Base-by-base conservation (phyloP, 2,113 vertebrate species). In the Sebastes fasciatus region DNA sequence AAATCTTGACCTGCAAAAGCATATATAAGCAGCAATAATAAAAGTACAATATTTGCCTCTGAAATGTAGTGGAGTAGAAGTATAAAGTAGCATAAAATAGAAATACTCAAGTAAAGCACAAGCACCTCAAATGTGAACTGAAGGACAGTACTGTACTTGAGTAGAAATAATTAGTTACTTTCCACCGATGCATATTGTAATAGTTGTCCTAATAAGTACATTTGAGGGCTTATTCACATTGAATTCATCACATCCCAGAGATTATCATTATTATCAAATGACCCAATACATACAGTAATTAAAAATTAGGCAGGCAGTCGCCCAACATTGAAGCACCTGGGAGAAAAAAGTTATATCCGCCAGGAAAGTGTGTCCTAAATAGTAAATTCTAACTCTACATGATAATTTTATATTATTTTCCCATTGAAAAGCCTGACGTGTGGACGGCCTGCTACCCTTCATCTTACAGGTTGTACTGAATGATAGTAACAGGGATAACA, bases 341-440 rank as follows among this genome's bases (percentile, higher is more conserved):
- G 34, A 19, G n/a, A 55, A 9, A 9, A 42, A 42, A 23, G 19
- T 48, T 21, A 57, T 13, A 46, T 11, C 2, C 5, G 1, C 42
- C 5, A n/a, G 10, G 10, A 26, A 45, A 71, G 17, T 34, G 34
- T 34, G 34, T 34, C 34, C 34, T 34, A 34, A 34, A 34, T 34
- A 34, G 34, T 34, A 34, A 34, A 34, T 34, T 34, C 34, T 4
- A 34, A 34, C 34, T 34, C 34, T 34, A 34, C 34, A 34, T 34
- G 34, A 34, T 61, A 46, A 34, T 60, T 74, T 64, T 13, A 5
- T 51, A 61, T 49, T 13, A 57, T 60, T 54, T 63, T 74, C 57
- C n/a, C n/a, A 52, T 49, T 85, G 45, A 60, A 58, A 34, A n/a
- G 13, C 55, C 12, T 45, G 64, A 72, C 67, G 16, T 62, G 16